These are phyloP conservation scores for Eumaeus atala DNA, from an alignment of 1,140 invertebrate genomes.

Conservation along the genomic window DNA sequence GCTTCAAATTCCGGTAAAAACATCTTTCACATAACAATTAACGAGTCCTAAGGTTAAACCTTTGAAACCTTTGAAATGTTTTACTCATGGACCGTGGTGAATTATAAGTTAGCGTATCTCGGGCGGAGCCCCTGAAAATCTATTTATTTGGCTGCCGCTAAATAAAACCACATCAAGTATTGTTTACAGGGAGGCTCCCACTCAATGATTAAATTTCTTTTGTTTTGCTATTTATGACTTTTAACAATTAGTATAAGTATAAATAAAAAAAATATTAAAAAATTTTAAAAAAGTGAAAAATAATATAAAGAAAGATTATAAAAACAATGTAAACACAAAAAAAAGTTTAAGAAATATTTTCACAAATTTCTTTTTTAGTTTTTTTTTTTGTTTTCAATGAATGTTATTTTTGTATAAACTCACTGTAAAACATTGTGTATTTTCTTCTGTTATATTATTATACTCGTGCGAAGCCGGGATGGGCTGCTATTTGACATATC, in stretches of 20 bases:
- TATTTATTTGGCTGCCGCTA: no score
- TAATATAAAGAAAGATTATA: background rate
- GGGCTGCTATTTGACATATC: no score
- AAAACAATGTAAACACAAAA: no score
- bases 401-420: background rate
- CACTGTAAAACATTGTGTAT: no score
- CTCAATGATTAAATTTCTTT: conserved; percentile 5
- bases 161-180: background rate
- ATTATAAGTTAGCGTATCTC: no score
- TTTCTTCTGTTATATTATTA: no score
- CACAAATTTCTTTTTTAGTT: background rate
- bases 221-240: background rate
- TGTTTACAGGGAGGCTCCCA: conserved; percentile 4
- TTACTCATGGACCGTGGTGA: no score
- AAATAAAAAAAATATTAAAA: conserved; percentile 5
- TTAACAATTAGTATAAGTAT: background rate
- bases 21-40: conserved; percentile 11
- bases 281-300: conserved; percentile 5
- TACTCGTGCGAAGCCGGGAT: no score
- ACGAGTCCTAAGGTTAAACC: conserved; percentile 14
- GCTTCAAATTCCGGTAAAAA: conserved; percentile 14
- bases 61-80: no score
- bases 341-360: no score
- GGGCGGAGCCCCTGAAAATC: no score
- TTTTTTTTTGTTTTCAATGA: background rate